Base-by-base conservation (phyloP, 2,888 invertebrate genomes). In the Odontocerum albicorne region DNA sequence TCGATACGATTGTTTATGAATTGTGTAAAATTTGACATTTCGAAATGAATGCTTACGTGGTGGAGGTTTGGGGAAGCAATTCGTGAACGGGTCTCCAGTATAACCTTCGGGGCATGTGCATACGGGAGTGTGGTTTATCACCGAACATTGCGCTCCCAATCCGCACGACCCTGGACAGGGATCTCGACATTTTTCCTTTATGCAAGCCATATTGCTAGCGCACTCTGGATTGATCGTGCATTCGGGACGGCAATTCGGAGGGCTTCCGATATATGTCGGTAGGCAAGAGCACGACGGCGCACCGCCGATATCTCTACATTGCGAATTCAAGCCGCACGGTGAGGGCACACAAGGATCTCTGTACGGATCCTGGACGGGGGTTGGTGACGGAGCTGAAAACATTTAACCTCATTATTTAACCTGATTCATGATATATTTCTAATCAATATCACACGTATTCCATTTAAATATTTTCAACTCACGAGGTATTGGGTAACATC, bases 111-210 rank as follows among this genome's bases (percentile, higher is more conserved):
- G 66, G 61, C 86, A 87, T 16, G 80, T 73, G 65, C 87, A 87
- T 38, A 82, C 77, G 1, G 86, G 83, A 22, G 80, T 74, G 63
- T 86, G 86, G 62, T 82, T 82, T 39, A 82, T 73, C n/a, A 85
- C 83, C 35, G 69, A 70, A 67, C 85, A 81, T 61, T 72, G 68
- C 36, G 86, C 79, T 59, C 75, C 72, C 65, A 73, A 67, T 57
- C 86, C 85, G 66, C 86, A 87, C 1, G 85, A 80, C n/a, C 86
- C 86, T 31, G 80, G 81, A 62, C 87, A 88, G 1, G 87, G 86
- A 66, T 86, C 84, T 55, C 72, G 71, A 65, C 86, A 87, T 66
- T 80, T 84, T 65, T 84, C 81, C 57, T 78, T 79, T 19, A 86
- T 77, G 64, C 88, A 88, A 6, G 87, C 82, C 56, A 78, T 71